Percentiles rank a stretch among this genome's conserved stretches.
Evolutionary conservation across 2,113 vertebrate species (phyloP).

Genomic region (Neodontobutis hainanensis): DNA sequence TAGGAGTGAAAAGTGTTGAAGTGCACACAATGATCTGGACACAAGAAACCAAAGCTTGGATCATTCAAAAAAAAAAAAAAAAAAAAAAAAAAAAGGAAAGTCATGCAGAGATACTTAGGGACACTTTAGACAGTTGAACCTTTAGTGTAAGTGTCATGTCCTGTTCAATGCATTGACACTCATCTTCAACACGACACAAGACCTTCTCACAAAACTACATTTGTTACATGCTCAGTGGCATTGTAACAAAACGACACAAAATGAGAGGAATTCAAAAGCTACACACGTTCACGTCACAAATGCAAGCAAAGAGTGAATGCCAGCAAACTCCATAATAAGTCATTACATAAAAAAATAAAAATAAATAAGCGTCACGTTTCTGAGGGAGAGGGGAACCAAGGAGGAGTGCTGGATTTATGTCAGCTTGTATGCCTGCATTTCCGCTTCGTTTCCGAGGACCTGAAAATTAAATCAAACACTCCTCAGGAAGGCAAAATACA

Average conservation of each 20-base stretch:
- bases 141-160: conserved; percentile 41
- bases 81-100: conserved; percentile 23
- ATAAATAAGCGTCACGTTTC: conserved; percentile 67
- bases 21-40: conserved; percentile 76
- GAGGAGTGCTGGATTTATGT: conserved; percentile 78
- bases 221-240: conserved; percentile 60
- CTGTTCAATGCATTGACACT: conserved; percentile 73
- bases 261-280: conserved; percentile 22
- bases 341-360: conserved; percentile 32
- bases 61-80: too few relatives aligned
- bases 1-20: conserved; percentile 23
- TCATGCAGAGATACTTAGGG: conserved; percentile 1
- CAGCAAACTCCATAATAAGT: conserved; percentile 45
- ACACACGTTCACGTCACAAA: conserved; percentile 60
- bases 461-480: conserved; percentile 78
- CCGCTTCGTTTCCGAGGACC: conserved; percentile 72
- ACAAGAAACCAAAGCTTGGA: conserved; percentile 24
- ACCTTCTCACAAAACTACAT: conserved; percentile 28
- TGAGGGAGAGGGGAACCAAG: conserved; percentile 68
- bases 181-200: conserved; percentile 14
- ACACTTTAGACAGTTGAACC: conserved; percentile 5
- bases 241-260: conserved; percentile 48
- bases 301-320: conserved; percentile 51
- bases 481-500: conserved; percentile 64
- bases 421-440: conserved; percentile 63